Evolutionary conservation across 1,140 invertebrate genomes (phyloP), one percentile per base, ranked within the genome.

Genomic region (Drosophila seguyi): DNA sequence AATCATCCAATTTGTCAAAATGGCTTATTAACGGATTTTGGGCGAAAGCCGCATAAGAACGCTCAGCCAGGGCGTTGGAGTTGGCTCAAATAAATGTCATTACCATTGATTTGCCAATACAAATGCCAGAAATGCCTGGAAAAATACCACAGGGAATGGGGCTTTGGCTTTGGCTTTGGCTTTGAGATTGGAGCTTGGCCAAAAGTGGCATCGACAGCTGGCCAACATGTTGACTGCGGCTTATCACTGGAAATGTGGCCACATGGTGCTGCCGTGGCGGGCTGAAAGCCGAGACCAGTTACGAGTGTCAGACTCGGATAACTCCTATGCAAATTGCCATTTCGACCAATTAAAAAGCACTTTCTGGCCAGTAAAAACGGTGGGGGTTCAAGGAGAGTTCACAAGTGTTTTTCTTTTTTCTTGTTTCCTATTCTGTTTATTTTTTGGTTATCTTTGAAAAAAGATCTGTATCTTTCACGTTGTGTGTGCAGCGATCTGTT

Each of bases 1-100:
- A 87, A 83, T 87, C 83, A 84, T 88, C 84, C 84, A 87, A 87
- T 88, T 87, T 87, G 83, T 87, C 84, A 87, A 84, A 87, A 87
- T 80, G 84, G 84, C 84, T 87, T 87, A 87, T 88, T 87, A 90
- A 69, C 84, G 84, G 85, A 88, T 87, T 87, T 88, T 84, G 53
- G 79, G 74, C 45, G 44, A 75, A 39, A 87, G 82, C 82, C 71
- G 57, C 69, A 62, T 16, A 36, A 86, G 65, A 79, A 75, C 69
- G 63, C 63, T 44, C 34, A 27, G 48, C 59, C 27, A 25, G 44
- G 42, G 59, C n/a, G 38, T 48, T 58, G 50, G 53, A 74, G 72
- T 63, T 60, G 66, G 53, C 60, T 58, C 79, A 83, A 81, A 81
- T 75, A 63, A 82, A 76, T 71, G 83, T 42, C 83, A 78, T 78